Conservation (phyloP, 2,797 vertebrate species). For the Sebastes iracundus region DNA sequence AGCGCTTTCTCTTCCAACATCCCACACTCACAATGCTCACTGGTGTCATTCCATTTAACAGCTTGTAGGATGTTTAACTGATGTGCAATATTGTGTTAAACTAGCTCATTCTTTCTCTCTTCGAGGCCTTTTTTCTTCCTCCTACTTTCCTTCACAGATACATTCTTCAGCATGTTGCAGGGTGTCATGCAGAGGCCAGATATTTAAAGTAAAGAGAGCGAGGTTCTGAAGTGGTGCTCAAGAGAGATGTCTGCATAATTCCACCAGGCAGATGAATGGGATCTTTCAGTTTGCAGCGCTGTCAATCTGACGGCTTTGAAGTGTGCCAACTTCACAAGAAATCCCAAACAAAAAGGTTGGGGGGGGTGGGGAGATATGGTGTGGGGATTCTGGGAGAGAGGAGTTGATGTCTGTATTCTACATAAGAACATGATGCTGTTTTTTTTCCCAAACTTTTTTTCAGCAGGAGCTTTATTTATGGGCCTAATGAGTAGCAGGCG, state of each 20-base stretch:
- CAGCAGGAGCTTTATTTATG: constrained; percentile 54
- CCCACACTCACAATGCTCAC: constrained; percentile 19
- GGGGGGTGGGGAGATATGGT: neutral
- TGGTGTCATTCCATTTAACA: constrained; percentile 61
- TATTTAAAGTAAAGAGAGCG: constrained; percentile 82
- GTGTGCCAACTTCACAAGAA: constrained; percentile 81
- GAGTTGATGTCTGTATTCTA: constrained; percentile 76
- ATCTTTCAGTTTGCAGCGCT: constrained; percentile 79
- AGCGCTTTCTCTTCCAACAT: constrained; percentile 1
- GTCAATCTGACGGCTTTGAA: constrained; percentile 84
- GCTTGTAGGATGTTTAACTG: constrained; percentile 64
- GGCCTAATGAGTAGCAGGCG: constrained; percentile 65
- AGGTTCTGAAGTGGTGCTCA: constrained; percentile 81
- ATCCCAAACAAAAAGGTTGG: constrained; percentile 59
- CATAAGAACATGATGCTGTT: constrained; percentile 55
- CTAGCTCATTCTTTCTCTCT: constrained; percentile 16
- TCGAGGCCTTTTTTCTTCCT: constrained; percentile 19
- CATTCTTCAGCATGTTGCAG: constrained; percentile 55
- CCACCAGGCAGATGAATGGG: constrained; percentile 80
- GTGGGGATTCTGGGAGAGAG: constrained; percentile 45
- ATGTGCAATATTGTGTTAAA: constrained; percentile 55
- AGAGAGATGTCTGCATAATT: constrained; percentile 85
- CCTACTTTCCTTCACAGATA: constrained; percentile 9
- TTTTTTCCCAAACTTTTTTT: constrained; percentile 50
- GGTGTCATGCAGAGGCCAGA: constrained; percentile 83